A percentile compares a stretch with the other conserved stretches of the same genome.
Evolutionary conservation across 2,888 invertebrate species (phyloP).

Genomic region (Drosophila antonietae): DNA sequence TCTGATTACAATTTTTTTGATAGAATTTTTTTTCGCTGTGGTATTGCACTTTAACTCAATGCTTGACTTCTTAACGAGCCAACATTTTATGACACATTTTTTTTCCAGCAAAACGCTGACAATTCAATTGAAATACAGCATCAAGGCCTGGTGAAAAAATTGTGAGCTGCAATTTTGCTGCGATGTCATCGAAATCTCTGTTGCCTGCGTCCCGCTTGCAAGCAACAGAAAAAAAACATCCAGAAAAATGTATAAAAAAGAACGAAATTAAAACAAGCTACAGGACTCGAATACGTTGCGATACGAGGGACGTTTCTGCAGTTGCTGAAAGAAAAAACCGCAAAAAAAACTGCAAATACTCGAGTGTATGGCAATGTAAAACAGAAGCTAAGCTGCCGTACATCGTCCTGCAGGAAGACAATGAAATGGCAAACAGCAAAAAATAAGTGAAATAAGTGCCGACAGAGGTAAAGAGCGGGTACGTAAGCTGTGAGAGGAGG

Average conservation of each 20-base stretch:
- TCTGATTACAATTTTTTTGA: not conserved
- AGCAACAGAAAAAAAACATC: slow-evolving; percentile 7
- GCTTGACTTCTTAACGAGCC: slow-evolving; percentile 30
- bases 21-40: slow-evolving; percentile 3
- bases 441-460: slow-evolving; percentile 28
- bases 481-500: not conserved
- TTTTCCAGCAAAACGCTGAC: slow-evolving; percentile 60
- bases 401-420: slow-evolving; percentile 46
- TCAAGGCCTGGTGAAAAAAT: slow-evolving; percentile 19
- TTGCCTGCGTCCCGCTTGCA: not conserved
- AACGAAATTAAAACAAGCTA: slow-evolving; percentile 66
- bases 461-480: not conserved
- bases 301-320: slow-evolving; percentile 14
- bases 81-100: slow-evolving; percentile 44
- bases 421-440: slow-evolving; percentile 47
- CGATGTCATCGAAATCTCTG: slow-evolving; percentile 53
- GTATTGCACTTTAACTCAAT: slow-evolving; percentile 16
- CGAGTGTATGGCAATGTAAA: slow-evolving; percentile 52
- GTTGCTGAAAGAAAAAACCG: slow-evolving; percentile 15
- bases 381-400: slow-evolving; percentile 36
- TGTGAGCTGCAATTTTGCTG: slow-evolving; percentile 49
- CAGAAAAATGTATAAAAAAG: slow-evolving; percentile 39
- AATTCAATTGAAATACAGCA: slow-evolving; percentile 63
- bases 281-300: slow-evolving; percentile 16
- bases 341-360: slow-evolving; percentile 58